Evolutionary conservation across 2,113 vertebrate species (phyloP).

Genomic region (Dromas ardeola): DNA sequence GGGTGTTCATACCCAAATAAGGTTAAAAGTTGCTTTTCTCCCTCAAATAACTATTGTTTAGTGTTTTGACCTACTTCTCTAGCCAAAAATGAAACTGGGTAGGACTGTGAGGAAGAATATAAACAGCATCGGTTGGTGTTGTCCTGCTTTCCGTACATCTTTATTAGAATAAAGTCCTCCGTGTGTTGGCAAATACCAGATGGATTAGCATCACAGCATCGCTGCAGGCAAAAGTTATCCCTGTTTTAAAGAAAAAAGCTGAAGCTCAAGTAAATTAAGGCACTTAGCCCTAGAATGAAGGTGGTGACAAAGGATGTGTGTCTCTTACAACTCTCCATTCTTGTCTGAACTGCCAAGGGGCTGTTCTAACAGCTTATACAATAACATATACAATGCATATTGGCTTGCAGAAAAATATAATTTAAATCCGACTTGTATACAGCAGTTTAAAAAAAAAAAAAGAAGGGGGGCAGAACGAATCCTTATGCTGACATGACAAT

Average conservation of each 20-base stretch:
- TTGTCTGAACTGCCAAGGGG: neutral
- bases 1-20: neutral
- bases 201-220: neutral
- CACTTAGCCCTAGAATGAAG: neutral
- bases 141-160: neutral
- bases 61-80: conserved; percentile 42
- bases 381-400: neutral
- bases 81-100: neutral
- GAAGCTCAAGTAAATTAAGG: neutral
- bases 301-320: neutral
- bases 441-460: neutral
- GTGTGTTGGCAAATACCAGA: neutral
- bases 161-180: neutral
- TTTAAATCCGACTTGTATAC: neutral
- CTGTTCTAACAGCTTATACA: neutral
- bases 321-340: neutral
- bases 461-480: neutral
- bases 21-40: neutral
- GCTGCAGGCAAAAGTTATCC: neutral
- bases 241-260: neutral
- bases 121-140: neutral
- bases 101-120: neutral
- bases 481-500: neutral
- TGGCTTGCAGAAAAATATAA: neutral
- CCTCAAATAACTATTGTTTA: neutral